These are phyloP conservation scores for Lithophane semibrunnea DNA, from an alignment of 2,888 invertebrate genomes.

Conservation along the genomic window DNA sequence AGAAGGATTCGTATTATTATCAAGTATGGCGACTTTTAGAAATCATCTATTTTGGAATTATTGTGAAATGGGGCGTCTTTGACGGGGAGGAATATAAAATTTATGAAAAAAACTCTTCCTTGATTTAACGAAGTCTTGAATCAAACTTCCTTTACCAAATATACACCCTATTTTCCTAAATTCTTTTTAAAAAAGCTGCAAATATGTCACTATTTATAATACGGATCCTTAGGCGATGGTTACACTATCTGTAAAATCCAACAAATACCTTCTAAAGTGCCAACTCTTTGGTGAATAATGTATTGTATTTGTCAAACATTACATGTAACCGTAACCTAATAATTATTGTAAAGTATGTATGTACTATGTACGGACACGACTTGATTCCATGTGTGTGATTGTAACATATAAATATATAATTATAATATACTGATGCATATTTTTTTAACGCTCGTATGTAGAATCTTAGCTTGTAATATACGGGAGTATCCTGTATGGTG, in stretches of 20 bases:
- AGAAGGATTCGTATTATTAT: slow-evolving; percentile 37
- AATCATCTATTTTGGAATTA: not conserved
- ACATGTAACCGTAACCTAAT: slow-evolving; percentile 31
- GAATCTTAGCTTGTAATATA: slow-evolving; percentile 62
- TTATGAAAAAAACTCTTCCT: not conserved
- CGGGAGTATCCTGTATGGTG: slow-evolving; percentile 30
- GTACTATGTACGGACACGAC: slow-evolving; percentile 57
- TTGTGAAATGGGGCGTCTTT: not conserved
- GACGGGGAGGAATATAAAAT: not conserved
- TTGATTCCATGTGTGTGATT: slow-evolving; percentile 65
- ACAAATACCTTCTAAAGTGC: slow-evolving; percentile 5
- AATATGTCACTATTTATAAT: slow-evolving; percentile 18
- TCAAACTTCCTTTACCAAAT: not conserved
- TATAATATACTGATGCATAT: slow-evolving; percentile 68
- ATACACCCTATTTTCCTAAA: not conserved
- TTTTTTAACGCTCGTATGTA: slow-evolving; percentile 74
- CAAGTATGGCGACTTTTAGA: not conserved
- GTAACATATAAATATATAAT: slow-evolving; percentile 65
- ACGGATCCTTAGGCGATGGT: slow-evolving; percentile 42
- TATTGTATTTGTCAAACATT: not conserved
- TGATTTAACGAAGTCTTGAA: not conserved
- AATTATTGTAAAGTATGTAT: slow-evolving; percentile 56
- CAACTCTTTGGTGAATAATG: slow-evolving; percentile 5
- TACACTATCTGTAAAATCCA: slow-evolving; percentile 35
- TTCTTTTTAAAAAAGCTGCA: not conserved